phyloP scores from a whole-genome alignment of 2,113 vertebrate genomes.

The Callipepla californica region DNA sequence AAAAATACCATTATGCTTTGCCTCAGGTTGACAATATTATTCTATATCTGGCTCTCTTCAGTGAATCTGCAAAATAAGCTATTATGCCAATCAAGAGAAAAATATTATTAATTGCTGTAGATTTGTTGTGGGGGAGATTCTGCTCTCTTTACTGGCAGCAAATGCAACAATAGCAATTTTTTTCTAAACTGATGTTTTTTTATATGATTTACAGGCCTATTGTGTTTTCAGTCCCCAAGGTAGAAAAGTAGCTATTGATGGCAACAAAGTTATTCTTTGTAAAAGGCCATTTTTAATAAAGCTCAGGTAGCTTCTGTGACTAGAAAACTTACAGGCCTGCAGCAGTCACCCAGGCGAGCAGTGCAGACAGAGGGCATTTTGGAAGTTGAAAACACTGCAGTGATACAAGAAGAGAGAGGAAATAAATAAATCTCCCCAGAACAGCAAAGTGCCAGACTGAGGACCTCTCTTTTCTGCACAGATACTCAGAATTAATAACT shows the following conservation, averaged over 20 bases:
- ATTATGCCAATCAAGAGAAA: slow-evolving; percentile 12
- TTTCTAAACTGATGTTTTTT: slow-evolving; percentile 46
- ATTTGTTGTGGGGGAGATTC: not conserved
- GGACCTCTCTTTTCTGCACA: not conserved
- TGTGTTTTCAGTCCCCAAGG: not conserved
- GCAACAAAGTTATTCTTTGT: not conserved
- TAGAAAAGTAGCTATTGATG: slow-evolving; percentile 6
- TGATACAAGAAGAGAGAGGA: not conserved
- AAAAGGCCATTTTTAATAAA: slow-evolving; percentile 6
- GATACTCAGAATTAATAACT: not conserved
- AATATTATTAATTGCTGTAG: not conserved
- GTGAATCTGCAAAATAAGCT: not conserved
- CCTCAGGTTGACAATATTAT: not conserved
- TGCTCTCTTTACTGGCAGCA: not conserved
- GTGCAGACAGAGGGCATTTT: not conserved
- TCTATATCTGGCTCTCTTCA: not conserved
- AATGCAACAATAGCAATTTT: not conserved
- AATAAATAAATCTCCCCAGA: not conserved
- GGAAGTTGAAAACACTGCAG: not conserved
- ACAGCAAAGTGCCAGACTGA: not conserved
- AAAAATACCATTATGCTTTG: not conserved
- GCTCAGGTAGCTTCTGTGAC: not conserved
- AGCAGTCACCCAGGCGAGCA: not conserved
- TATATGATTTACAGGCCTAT: slow-evolving; percentile 41
- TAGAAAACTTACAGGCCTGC: not conserved